phyloP scores from a whole-genome alignment of 2,888 invertebrate genomes.

The Cynaeus angustus region DNA sequence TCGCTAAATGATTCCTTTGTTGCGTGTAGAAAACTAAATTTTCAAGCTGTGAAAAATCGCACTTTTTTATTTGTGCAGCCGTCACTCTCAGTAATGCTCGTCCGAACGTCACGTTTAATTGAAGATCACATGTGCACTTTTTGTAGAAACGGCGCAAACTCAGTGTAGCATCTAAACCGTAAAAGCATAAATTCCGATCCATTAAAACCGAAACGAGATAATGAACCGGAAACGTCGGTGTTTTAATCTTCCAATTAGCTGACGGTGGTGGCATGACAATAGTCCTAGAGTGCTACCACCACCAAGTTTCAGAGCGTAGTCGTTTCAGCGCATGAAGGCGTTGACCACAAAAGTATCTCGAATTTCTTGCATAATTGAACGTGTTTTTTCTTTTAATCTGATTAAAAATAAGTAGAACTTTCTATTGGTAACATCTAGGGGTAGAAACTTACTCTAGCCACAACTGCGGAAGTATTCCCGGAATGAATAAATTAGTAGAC shows the following conservation, averaged over 20 bases:
- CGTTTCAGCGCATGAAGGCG: not conserved
- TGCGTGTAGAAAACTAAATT: not conserved
- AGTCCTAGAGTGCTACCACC: not conserved
- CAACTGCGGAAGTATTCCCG: slow-evolving; percentile 10
- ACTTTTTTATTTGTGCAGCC: not conserved
- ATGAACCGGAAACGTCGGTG: slow-evolving; percentile 33
- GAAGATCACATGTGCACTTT: not conserved
- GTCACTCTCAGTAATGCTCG: not conserved
- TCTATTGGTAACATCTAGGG: not conserved
- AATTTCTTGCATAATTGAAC: not conserved
- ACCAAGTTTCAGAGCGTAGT: not conserved
- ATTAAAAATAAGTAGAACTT: slow-evolving; percentile 7
- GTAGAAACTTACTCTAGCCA: not conserved
- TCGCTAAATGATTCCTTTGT: not conserved
- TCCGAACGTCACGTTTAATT: not conserved
- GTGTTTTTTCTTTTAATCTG: not conserved
- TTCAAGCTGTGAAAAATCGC: not conserved
- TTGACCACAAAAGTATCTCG: not conserved
- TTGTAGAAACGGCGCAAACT: not conserved
- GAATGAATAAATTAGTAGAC: slow-evolving; percentile 24
- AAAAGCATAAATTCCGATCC: slow-evolving; percentile 19
- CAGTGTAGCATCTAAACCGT: not conserved
- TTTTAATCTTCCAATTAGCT: slow-evolving; percentile 27
- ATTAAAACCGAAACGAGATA: slow-evolving; percentile 28
- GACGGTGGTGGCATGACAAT: slow-evolving; percentile 21